Evolutionary conservation across 2,797 vertebrate genomes (phyloP).

Genomic region (Hafferia zeledoni): DNA sequence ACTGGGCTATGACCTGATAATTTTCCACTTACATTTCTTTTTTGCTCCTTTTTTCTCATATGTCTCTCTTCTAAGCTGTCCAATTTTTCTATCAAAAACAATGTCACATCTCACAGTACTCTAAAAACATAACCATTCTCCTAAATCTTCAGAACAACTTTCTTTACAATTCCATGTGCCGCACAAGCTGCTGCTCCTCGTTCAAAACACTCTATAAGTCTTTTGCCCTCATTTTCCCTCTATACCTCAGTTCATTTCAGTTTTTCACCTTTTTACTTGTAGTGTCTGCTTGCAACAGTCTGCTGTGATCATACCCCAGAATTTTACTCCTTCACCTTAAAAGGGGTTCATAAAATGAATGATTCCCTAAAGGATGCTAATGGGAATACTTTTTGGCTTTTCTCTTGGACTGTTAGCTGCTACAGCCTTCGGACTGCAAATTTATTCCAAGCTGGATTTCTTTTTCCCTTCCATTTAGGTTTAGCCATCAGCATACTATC

Average conservation of each 20-base stretch:
- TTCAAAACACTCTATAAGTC: background rate
- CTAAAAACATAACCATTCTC: background rate
- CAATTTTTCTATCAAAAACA: background rate
- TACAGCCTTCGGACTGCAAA: background rate
- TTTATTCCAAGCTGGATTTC: background rate
- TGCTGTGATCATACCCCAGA: background rate
- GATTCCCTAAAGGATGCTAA: background rate
- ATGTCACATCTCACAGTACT: background rate
- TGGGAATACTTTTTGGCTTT: background rate
- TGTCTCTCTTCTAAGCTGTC: background rate
- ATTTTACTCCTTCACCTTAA: background rate
- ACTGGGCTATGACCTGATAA: background rate
- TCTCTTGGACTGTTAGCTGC: background rate
- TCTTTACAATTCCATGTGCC: background rate
- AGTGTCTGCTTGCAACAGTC: background rate
- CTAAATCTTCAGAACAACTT: constrained; percentile 13
- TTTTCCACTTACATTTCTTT: background rate
- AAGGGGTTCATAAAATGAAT: background rate
- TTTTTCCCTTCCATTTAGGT: background rate
- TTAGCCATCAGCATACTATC: background rate
- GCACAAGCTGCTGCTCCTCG: background rate
- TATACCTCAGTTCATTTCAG: background rate
- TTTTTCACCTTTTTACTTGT: background rate
- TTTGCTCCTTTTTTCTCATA: background rate
- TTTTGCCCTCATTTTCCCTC: background rate